These are phyloP conservation scores for Fratercula arctica DNA, from an alignment of 2,797 vertebrate species.

Conservation along the genomic window DNA sequence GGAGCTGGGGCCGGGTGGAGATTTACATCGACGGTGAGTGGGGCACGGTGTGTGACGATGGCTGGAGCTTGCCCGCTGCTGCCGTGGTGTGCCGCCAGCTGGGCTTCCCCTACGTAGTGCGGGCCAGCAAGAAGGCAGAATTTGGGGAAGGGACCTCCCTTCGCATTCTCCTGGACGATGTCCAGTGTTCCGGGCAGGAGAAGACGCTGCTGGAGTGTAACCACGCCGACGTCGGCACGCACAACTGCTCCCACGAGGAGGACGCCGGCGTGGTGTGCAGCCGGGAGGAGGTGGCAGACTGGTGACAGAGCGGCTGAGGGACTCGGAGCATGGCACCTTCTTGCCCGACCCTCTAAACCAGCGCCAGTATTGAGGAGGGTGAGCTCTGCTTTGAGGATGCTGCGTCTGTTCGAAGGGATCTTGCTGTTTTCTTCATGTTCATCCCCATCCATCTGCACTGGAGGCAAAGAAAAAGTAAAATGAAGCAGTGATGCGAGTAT, in stretches of 20 bases:
- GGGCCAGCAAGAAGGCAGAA: slow-evolving; percentile 86
- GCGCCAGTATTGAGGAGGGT: neutral
- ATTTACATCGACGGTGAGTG: slow-evolving; percentile 82
- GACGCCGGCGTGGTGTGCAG: slow-evolving; percentile 90
- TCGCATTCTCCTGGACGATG: slow-evolving; percentile 88
- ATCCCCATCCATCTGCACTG: neutral
- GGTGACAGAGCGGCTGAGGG: neutral
- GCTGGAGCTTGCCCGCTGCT: slow-evolving; percentile 82
- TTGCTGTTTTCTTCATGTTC: neutral
- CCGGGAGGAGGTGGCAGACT: slow-evolving; percentile 45
- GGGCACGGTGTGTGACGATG: slow-evolving; percentile 93
- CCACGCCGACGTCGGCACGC: slow-evolving; percentile 80
- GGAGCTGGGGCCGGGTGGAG: slow-evolving; percentile 84
- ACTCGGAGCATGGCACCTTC: neutral
- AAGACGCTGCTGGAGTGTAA: slow-evolving; percentile 84
- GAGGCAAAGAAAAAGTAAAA: neutral
- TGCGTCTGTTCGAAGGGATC: neutral
- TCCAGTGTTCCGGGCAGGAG: slow-evolving; percentile 86
- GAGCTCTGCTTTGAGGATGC: neutral
- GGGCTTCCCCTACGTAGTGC: slow-evolving; percentile 80
- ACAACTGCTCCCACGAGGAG: slow-evolving; percentile 91
- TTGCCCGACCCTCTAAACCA: neutral
- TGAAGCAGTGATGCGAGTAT: neutral
- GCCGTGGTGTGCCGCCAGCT: slow-evolving; percentile 90
- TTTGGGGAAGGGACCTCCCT: slow-evolving; percentile 86